Conservation (phyloP, 30 jellyfish, hydroid and myxozoan species). For the Aurelia coerulea region DNA sequence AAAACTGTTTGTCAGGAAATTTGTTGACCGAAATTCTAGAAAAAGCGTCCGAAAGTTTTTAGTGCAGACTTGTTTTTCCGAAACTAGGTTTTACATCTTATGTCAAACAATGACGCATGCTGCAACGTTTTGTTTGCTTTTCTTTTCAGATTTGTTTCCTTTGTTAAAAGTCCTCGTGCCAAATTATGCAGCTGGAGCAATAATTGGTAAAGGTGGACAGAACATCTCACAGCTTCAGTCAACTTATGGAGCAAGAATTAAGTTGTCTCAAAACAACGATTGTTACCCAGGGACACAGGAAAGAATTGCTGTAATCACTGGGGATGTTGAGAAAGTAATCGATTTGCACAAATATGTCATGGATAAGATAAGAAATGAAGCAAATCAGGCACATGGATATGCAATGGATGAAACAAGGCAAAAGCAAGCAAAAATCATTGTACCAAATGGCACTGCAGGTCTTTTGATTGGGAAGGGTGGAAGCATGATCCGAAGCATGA, state of each 20-base stretch:
- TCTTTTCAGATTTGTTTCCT: conserved; percentile 72
- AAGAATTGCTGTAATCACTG: conserved; percentile 91
- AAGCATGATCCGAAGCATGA: conserved; percentile 78
- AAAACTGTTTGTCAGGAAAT: too few relatives aligned
- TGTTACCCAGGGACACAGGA: conserved; percentile 98
- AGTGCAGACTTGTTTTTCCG: too few relatives aligned
- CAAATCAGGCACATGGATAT: conserved; percentile 67
- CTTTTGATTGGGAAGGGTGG: conserved; percentile 98
- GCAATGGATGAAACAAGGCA: conserved; percentile 53
- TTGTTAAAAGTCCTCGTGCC: conserved; percentile 91
- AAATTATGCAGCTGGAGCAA: conserved; percentile 99
- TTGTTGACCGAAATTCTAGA: too few relatives aligned
- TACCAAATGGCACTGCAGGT: conserved; percentile 99
- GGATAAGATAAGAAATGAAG: conserved; percentile 91
- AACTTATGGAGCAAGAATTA: conserved; percentile 92
- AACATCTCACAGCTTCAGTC: conserved; percentile 89
- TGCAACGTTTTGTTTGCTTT: too few relatives aligned
- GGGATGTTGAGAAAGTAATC: conserved; percentile 90
- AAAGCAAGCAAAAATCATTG: conserved; percentile 83
- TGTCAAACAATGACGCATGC: too few relatives aligned
- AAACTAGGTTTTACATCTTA: too few relatives aligned
- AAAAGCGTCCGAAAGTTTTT: too few relatives aligned
- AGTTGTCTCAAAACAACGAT: conserved; percentile 93
- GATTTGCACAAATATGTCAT: conserved; percentile 91
- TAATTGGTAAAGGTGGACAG: conserved; percentile 95